A percentile compares a stretch with the other conserved stretches of the same genome.
Evolutionary conservation across 2,797 vertebrate genomes (phyloP).

Genomic region (Alectoris magna): DNA sequence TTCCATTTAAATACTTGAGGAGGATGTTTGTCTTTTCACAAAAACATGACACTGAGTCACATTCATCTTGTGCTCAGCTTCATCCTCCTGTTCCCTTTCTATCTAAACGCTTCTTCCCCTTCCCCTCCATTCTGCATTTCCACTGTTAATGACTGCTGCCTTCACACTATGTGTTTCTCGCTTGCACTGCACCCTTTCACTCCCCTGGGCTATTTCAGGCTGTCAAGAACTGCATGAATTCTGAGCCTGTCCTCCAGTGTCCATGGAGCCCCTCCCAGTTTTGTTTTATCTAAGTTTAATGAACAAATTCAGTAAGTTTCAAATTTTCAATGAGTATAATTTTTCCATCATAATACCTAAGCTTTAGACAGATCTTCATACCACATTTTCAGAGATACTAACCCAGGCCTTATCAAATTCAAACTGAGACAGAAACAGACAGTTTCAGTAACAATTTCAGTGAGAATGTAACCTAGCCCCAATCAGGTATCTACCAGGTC

Average conservation of each 20-base stretch:
- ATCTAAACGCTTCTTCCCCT: background rate
- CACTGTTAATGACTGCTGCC: background rate
- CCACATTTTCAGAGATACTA: background rate
- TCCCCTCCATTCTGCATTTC: conserved; percentile 6
- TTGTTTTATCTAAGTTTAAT: background rate
- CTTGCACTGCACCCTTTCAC: background rate
- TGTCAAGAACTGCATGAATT: background rate
- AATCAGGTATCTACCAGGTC: background rate
- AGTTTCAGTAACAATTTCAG: background rate
- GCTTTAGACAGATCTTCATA: background rate
- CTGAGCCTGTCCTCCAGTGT: background rate
- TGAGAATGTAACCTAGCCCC: background rate
- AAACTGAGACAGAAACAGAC: background rate
- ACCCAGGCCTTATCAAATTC: background rate
- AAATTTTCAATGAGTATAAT: background rate
- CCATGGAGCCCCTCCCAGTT: background rate
- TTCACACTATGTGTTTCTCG: background rate
- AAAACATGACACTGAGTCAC: background rate
- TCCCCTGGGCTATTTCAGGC: background rate
- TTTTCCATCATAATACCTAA: background rate
- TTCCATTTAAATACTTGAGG: background rate
- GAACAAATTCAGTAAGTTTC: background rate
- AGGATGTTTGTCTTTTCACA: background rate
- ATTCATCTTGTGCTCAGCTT: background rate
- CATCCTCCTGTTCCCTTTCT: background rate